These are phyloP conservation scores for Astreopora myriophthalma DNA, from an alignment of 64 coral and sea anemone genomes.

Conservation along the genomic window DNA sequence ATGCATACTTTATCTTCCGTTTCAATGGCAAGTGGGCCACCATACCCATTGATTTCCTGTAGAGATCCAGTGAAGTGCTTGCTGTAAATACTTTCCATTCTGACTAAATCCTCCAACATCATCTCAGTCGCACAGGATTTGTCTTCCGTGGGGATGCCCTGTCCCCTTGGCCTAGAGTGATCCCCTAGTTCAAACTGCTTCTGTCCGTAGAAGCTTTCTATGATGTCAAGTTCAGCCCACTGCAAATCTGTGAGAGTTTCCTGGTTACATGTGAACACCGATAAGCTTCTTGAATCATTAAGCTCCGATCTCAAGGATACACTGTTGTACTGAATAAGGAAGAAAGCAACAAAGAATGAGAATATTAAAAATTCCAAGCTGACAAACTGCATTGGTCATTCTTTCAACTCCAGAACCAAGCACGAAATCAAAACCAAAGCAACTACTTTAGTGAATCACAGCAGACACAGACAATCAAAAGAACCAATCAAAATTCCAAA, in stretches of 20 bases:
- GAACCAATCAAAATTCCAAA: too few species aligned
- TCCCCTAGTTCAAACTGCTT: not conserved
- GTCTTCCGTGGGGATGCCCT: not conserved
- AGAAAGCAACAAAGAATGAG: not conserved
- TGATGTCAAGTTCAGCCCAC: not conserved
- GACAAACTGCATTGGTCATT: not conserved
- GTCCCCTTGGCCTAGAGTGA: not conserved
- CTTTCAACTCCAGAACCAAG: not conserved
- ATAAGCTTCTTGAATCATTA: not conserved
- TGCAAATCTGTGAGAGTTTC: conserved; percentile 23
- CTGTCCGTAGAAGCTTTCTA: conserved; percentile 1
- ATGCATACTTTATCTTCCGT: conserved; percentile 33
- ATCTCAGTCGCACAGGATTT: conserved; percentile 28
- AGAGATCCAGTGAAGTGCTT: not conserved
- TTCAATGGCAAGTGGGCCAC: not conserved
- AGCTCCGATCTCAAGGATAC: conserved; percentile 16
- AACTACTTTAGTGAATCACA: too few species aligned
- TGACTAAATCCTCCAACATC: not conserved
- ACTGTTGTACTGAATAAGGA: conserved; percentile 2
- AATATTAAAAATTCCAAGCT: not conserved
- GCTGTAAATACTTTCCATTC: conserved; percentile 42
- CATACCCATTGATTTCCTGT: not conserved
- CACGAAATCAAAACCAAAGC: too few species aligned
- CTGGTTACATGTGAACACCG: not conserved
- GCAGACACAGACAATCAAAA: too few species aligned